A percentile compares a stretch with the other conserved stretches of the same genome.
These are phyloP conservation scores for Melanerpes formicivorus DNA, from an alignment of 2,113 vertebrate genomes.

Conservation along the genomic window DNA sequence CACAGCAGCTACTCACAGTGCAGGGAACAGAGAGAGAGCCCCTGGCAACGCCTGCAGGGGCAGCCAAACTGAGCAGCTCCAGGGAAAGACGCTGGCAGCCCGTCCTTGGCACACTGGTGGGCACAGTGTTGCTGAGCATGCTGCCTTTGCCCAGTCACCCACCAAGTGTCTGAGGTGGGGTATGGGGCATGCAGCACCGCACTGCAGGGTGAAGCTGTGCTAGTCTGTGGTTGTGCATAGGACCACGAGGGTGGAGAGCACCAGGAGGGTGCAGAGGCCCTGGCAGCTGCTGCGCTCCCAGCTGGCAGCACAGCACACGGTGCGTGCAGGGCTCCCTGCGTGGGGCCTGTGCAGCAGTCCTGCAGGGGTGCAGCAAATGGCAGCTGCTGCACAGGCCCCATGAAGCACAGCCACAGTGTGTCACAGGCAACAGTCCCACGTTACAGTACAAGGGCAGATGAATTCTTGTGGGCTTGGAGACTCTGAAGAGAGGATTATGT, in stretches of 20 bases:
- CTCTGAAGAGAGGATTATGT: neutral
- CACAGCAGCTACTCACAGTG: neutral
- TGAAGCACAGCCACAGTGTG: neutral
- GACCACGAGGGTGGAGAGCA: neutral
- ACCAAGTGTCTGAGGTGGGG: rapidly evolving
- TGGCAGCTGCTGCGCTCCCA: neutral
- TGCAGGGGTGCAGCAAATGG: rapidly evolving
- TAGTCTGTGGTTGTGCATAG: neutral
- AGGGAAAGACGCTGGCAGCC: neutral
- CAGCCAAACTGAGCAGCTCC: neutral
- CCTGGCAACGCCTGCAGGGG: neutral
- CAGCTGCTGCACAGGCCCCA: neutral
- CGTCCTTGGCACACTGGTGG: neutral
- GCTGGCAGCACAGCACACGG: neutral
- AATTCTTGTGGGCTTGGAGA: neutral
- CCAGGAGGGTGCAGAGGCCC: neutral
- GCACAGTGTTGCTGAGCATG: neutral
- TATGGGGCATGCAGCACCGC: neutral
- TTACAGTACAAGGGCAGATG: neutral
- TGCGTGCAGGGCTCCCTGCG: neutral
- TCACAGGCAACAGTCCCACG: neutral
- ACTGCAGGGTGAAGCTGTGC: neutral
- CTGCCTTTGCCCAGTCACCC: rapidly evolving
- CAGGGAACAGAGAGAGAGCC: neutral
- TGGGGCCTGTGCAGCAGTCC: neutral